Percentiles rank a stretch among this genome's conserved stretches.
phyloP scores from a whole-genome alignment of 2,113 vertebrate species.

The Lontra canadensis region DNA sequence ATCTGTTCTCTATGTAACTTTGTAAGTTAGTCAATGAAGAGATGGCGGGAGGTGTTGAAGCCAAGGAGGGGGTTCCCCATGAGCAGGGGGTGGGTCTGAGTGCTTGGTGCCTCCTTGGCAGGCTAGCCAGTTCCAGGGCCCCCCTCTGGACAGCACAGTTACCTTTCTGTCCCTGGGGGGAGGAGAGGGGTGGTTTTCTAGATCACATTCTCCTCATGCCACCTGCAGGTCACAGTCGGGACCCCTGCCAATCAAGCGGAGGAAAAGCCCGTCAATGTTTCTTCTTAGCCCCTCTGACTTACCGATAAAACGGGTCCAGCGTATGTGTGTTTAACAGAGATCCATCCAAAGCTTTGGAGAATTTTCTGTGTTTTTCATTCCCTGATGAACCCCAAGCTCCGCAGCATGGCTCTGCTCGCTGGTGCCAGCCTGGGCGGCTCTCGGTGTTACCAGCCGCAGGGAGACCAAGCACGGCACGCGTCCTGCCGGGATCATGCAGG shows the following conservation, averaged over 20 bases:
- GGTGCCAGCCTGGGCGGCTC: not conserved
- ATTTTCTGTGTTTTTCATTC: not conserved
- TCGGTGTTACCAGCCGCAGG: not conserved
- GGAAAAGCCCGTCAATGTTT: not conserved
- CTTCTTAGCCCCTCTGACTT: not conserved
- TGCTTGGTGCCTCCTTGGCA: rapidly evolving
- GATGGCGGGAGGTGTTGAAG: not conserved
- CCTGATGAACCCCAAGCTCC: not conserved
- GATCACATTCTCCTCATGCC: not conserved
- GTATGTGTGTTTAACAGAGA: not conserved
- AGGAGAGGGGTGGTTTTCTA: not conserved
- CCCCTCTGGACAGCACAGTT: not conserved
- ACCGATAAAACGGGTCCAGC: not conserved
- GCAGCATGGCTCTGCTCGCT: not conserved
- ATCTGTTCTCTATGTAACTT: too few relatives aligned
- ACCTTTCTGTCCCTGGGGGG: not conserved
- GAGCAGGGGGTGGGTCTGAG: not conserved
- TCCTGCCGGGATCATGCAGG: not conserved
- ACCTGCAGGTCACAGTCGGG: not conserved
- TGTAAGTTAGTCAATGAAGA: not conserved
- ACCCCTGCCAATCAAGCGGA: not conserved
- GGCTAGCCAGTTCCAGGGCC: not conserved
- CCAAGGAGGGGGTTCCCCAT: too few relatives aligned
- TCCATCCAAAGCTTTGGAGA: not conserved
- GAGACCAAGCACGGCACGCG: not conserved